These are phyloP conservation scores for Palythoa caribaeorum DNA, from an alignment of 92 coral and sea anemone species.

Conservation along the genomic window DNA sequence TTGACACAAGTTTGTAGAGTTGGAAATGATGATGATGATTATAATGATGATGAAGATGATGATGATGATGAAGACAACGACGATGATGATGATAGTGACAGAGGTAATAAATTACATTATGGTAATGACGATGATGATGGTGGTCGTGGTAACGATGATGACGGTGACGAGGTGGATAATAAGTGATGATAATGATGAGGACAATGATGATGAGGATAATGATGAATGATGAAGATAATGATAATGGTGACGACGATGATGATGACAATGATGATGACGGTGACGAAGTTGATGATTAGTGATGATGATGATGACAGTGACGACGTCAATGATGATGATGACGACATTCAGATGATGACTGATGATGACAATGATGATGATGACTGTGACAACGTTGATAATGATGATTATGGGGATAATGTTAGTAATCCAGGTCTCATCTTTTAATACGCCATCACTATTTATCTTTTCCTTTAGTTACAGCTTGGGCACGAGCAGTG, in stretches of 20 bases:
- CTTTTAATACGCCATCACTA: not conserved
- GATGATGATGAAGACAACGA: not conserved
- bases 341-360: not conserved
- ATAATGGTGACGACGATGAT: not conserved
- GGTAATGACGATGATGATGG: not conserved
- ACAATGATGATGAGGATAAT: not conserved
- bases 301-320: not conserved
- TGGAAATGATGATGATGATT: not conserved
- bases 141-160: not conserved
- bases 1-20: not conserved
- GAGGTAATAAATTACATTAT: not conserved
- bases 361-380: not conserved
- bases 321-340: no score
- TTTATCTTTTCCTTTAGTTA: conserved; percentile 12
- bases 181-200: not conserved
- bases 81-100: not conserved
- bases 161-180: not conserved
- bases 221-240: not conserved
- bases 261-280: not conserved
- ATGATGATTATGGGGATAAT: not conserved
- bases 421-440: no score
- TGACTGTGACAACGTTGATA: not conserved
- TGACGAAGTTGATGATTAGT: no score
- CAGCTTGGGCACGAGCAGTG: conserved; percentile 60
- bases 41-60: not conserved